Percentiles rank a stretch among this genome's conserved stretches.
Evolutionary conservation across 2,888 invertebrate genomes (phyloP).

Genomic region (Monoplex corrugatus): DNA sequence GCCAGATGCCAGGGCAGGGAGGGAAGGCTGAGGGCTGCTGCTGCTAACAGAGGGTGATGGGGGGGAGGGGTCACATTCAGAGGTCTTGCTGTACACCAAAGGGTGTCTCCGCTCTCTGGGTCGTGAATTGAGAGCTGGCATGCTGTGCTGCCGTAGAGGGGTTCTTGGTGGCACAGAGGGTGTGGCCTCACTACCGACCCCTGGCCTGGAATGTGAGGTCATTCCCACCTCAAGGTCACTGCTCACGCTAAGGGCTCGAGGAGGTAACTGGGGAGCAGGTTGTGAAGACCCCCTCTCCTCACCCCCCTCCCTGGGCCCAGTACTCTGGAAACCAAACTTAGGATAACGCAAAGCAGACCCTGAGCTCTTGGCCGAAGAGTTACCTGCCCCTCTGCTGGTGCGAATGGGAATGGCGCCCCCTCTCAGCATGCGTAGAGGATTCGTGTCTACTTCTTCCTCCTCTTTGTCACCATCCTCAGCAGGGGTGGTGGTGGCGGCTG

Average conservation of each 20-base stretch:
- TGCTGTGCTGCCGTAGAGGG: slow-evolving; percentile 45
- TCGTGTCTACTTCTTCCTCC: slow-evolving; percentile 82
- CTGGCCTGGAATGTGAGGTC: neutral
- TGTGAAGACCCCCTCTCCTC: neutral
- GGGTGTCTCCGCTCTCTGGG: slow-evolving; percentile 92
- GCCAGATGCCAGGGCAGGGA: neutral
- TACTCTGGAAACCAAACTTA: slow-evolving; percentile 63
- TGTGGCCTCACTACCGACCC: neutral
- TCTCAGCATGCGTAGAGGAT: slow-evolving; percentile 87
- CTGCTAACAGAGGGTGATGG: neutral
- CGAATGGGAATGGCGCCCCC: slow-evolving; percentile 77
- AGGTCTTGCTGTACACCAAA: slow-evolving; percentile 83
- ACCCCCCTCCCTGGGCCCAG: slow-evolving; percentile 46
- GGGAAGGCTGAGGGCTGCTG: neutral
- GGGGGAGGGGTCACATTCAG: neutral
- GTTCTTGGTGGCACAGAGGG: slow-evolving; percentile 45
- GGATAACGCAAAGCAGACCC: slow-evolving; percentile 60
- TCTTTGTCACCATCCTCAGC: slow-evolving; percentile 75
- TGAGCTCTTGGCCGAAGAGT: slow-evolving; percentile 54
- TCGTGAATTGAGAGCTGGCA: slow-evolving; percentile 84
- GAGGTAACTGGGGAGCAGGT: slow-evolving; percentile 39
- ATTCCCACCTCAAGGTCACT: neutral
- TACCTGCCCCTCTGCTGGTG: slow-evolving; percentile 73
- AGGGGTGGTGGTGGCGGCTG: slow-evolving; percentile 38
- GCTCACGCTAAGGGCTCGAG: slow-evolving; percentile 38